A percentile compares a stretch with the other conserved stretches of the same genome.
phyloP scores from a whole-genome alignment of 2,113 vertebrate genomes.

The Stegostoma tigrinum region DNA sequence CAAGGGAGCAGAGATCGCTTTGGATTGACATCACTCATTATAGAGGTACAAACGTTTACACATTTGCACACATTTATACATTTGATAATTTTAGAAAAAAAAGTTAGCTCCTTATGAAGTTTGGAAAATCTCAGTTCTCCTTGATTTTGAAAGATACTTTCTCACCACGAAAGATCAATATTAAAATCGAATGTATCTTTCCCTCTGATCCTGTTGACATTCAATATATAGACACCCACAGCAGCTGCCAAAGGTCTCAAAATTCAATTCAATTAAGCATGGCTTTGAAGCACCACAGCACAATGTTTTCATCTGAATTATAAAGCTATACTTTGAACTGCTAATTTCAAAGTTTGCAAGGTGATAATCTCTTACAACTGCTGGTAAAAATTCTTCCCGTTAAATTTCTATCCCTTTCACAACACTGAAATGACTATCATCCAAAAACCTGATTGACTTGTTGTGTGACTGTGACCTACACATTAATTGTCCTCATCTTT shows the following conservation, averaged over 20 bases:
- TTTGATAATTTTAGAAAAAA: neutral
- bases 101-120: neutral
- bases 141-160: neutral
- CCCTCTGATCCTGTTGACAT: neutral
- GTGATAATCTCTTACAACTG: neutral
- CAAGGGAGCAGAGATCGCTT: neutral
- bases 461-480: neutral
- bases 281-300: neutral
- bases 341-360: neutral
- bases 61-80: neutral
- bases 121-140: neutral
- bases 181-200: neutral
- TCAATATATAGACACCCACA: neutral
- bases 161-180: neutral
- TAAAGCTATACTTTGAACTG: neutral
- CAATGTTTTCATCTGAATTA: neutral
- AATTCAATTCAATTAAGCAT: slow-evolving; percentile 14
- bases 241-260: neutral
- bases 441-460: neutral
- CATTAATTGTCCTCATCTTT: neutral
- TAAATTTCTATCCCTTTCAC: neutral
- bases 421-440: neutral
- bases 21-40: neutral
- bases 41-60: neutral
- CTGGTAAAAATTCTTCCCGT: neutral